Evolutionary conservation across 2,113 vertebrate species (phyloP).

Genomic region (Chaetodon trifascialis): DNA sequence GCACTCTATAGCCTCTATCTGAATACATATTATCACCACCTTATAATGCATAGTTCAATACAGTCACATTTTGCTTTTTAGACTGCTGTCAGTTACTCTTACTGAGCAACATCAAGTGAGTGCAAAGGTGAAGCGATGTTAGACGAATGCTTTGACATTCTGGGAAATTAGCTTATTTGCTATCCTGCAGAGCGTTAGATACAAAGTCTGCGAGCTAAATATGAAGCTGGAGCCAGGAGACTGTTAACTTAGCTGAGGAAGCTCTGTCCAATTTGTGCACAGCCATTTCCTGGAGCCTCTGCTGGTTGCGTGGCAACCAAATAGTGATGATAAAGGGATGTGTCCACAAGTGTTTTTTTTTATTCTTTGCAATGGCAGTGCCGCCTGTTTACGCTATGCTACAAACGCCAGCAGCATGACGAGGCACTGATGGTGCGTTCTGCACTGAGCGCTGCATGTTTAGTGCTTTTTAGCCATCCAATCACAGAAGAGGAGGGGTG

Average conservation of each 20-base stretch:
- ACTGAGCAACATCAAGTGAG: neutral
- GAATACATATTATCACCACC: neutral
- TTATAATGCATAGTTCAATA: neutral
- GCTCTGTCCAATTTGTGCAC: too few species aligned
- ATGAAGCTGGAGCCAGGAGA: neutral
- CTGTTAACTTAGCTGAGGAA: neutral
- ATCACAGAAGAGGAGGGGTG: too few species aligned
- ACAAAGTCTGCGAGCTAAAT: neutral
- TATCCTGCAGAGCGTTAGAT: neutral
- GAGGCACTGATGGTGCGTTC: too few species aligned
- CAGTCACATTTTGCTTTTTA: neutral
- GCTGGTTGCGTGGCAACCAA: too few species aligned
- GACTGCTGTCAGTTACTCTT: neutral
- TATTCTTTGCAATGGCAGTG: too few species aligned
- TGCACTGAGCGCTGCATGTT: too few species aligned
- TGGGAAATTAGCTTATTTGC: neutral
- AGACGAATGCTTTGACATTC: neutral
- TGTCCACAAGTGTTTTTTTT: too few species aligned
- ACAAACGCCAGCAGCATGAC: too few species aligned
- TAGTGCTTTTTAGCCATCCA: too few species aligned
- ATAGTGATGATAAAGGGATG: too few species aligned
- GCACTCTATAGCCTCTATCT: neutral
- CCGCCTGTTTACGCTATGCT: too few species aligned
- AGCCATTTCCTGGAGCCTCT: too few species aligned
- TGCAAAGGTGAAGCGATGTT: neutral